These are phyloP conservation scores for Brienomyrus longianalis DNA, from an alignment of 2,113 vertebrate species.

Conservation along the genomic window DNA sequence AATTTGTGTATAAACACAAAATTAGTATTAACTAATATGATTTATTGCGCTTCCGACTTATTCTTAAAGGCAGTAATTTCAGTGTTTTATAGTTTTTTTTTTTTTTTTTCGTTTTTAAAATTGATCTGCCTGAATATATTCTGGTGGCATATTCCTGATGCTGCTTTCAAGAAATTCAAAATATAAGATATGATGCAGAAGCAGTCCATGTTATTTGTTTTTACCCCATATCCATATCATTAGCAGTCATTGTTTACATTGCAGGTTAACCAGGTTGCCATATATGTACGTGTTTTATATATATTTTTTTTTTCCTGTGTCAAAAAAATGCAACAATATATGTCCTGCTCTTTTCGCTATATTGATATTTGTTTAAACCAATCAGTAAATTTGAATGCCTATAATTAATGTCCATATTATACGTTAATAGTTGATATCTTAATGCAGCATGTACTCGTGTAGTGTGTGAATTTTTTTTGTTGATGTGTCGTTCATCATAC, in stretches of 20 bases:
- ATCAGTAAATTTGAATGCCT: background rate
- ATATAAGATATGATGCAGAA: background rate
- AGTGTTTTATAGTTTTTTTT: background rate
- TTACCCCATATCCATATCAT: background rate
- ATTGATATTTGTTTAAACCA: background rate
- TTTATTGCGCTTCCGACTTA: background rate
- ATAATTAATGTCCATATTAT: background rate
- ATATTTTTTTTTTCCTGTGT: background rate
- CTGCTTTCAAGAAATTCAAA: background rate
- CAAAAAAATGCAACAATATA: background rate
- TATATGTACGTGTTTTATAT: background rate
- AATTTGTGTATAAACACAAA: background rate
- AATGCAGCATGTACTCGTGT: background rate
- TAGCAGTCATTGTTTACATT: slow-evolving; percentile 13
- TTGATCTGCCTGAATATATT: background rate
- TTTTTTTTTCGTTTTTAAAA: background rate
- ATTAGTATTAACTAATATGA: background rate
- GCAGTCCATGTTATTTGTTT: background rate
- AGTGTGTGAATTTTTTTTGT: background rate
- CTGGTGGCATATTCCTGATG: background rate
- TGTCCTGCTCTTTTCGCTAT: background rate
- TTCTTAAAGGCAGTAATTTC: background rate
- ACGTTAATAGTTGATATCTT: background rate
- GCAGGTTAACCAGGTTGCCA: slow-evolving; percentile 2
- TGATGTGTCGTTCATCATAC: background rate